These are phyloP conservation scores for Drosophila lacteicornis DNA, from an alignment of 1,140 invertebrate species.

Conservation along the genomic window DNA sequence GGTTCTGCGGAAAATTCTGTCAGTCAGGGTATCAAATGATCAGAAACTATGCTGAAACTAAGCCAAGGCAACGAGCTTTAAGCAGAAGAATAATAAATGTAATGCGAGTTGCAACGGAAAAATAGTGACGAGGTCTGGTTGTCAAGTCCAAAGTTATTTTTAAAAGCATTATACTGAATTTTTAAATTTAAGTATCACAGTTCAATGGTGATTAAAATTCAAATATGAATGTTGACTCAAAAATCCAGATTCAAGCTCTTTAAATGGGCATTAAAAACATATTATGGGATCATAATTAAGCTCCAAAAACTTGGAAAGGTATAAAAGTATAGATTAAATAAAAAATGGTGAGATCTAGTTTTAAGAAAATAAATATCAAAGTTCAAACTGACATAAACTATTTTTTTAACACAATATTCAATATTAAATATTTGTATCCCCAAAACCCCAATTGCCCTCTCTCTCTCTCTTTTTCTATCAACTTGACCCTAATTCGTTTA, in stretches of 20 bases:
- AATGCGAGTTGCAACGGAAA: neutral
- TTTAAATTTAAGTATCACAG: neutral
- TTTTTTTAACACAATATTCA: neutral
- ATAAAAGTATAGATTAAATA: neutral
- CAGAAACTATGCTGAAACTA: conserved; percentile 27
- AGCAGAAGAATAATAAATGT: conserved; percentile 25
- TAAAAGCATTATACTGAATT: neutral
- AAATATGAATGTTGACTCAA: neutral
- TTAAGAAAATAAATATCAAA: too few species aligned
- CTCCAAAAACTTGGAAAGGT: neutral
- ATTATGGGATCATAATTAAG: neutral
- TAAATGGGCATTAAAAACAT: neutral
- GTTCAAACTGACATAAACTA: neutral
- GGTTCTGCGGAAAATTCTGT: conserved; percentile 33
- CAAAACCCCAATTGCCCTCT: conserved; percentile 4
- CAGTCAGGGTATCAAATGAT: conserved; percentile 39
- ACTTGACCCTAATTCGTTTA: conserved; percentile 48
- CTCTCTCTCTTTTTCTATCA: conserved; percentile 9
- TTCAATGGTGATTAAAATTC: neutral
- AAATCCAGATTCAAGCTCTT: neutral
- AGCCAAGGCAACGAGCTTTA: conserved; percentile 39
- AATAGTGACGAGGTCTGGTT: neutral
- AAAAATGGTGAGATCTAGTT: too few species aligned
- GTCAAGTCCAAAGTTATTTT: neutral
- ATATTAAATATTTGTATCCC: neutral